A percentile compares a stretch with the other conserved stretches of the same genome.
Evolutionary conservation across 2,888 invertebrate genomes (phyloP).

Genomic region (Hololepta plana): DNA sequence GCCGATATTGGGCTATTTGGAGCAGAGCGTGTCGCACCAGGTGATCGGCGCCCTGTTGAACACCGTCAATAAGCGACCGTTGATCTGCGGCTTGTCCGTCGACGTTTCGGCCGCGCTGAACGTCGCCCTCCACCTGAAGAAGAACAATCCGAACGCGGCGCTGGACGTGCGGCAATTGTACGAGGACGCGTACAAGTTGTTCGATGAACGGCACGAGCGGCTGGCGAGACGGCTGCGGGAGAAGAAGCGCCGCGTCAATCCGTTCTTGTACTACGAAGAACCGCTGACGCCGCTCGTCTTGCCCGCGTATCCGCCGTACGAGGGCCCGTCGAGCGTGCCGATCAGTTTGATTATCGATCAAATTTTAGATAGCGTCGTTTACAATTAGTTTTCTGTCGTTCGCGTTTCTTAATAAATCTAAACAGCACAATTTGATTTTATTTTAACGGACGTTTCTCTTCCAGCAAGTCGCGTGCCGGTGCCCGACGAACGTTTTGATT

Average conservation of each 20-base stretch:
- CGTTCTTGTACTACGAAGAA: slow-evolving; percentile 31
- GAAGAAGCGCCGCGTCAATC: slow-evolving; percentile 28
- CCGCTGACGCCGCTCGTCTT: slow-evolving; percentile 15
- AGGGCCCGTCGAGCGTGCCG: neutral
- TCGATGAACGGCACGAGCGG: slow-evolving; percentile 20
- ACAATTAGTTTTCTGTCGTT: slow-evolving; percentile 2
- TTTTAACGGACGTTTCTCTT: slow-evolving; percentile 14
- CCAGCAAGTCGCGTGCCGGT: slow-evolving; percentile 88
- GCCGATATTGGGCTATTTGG: slow-evolving; percentile 39
- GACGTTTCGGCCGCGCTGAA: slow-evolving; percentile 33
- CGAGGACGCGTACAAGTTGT: slow-evolving; percentile 24
- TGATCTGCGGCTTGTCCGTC: slow-evolving; percentile 37
- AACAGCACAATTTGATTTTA: too few species aligned
- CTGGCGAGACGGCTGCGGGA: slow-evolving; percentile 29
- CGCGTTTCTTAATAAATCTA: neutral
- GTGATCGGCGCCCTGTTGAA: slow-evolving; percentile 35
- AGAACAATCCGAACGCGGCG: slow-evolving; percentile 26
- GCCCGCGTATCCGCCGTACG: slow-evolving; percentile 1
- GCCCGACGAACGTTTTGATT: slow-evolving; percentile 87
- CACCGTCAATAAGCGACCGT: slow-evolving; percentile 34
- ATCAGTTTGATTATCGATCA: slow-evolving; percentile 5
- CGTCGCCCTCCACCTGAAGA: slow-evolving; percentile 38
- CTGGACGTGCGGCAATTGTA: slow-evolving; percentile 22
- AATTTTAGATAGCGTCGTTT: slow-evolving; percentile 5
- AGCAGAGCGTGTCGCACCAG: slow-evolving; percentile 36